Percentiles rank a stretch among this genome's conserved stretches.
These are phyloP conservation scores for Xestoiulus laeticollis DNA, from an alignment of 2,888 invertebrate genomes.

Conservation along the genomic window DNA sequence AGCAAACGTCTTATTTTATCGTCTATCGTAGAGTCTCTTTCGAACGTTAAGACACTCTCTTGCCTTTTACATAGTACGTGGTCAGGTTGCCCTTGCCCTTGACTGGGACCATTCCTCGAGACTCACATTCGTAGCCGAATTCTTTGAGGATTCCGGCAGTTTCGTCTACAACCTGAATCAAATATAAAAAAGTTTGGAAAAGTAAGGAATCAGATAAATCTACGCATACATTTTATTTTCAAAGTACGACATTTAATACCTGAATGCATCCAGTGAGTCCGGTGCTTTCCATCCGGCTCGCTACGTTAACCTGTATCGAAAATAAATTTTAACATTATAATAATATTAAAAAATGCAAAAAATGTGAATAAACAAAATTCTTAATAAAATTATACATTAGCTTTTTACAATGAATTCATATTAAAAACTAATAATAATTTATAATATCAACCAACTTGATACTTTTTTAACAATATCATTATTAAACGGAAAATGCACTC, in stretches of 20 bases:
- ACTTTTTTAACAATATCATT: no score
- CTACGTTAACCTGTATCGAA: slow-evolving; percentile 79
- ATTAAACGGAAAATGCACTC: not conserved
- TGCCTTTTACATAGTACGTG: slow-evolving; percentile 82
- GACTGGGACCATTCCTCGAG: slow-evolving; percentile 92
- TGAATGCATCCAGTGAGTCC: slow-evolving; percentile 95
- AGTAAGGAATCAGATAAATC: no score
- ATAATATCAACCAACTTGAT: no score
- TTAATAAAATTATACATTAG: no score
- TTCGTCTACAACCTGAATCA: slow-evolving; percentile 91
- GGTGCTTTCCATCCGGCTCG: slow-evolving; percentile 97
- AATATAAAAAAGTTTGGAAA: no score
- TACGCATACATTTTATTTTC: not conserved
- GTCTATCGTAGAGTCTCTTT: not conserved
- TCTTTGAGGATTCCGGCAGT: slow-evolving; percentile 87
- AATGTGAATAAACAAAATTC: no score
- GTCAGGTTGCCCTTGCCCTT: slow-evolving; percentile 97
- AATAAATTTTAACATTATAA: not conserved
- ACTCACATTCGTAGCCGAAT: slow-evolving; percentile 92
- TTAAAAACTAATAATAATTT: no score
- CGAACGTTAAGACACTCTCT: slow-evolving; percentile 41
- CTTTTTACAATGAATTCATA: no score
- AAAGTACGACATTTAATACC: slow-evolving; percentile 68
- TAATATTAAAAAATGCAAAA: not conserved
- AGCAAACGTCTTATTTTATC: slow-evolving; percentile 29